Conservation (phyloP, 1,140 invertebrate genomes). For the Homalodisca vitripennis region DNA sequence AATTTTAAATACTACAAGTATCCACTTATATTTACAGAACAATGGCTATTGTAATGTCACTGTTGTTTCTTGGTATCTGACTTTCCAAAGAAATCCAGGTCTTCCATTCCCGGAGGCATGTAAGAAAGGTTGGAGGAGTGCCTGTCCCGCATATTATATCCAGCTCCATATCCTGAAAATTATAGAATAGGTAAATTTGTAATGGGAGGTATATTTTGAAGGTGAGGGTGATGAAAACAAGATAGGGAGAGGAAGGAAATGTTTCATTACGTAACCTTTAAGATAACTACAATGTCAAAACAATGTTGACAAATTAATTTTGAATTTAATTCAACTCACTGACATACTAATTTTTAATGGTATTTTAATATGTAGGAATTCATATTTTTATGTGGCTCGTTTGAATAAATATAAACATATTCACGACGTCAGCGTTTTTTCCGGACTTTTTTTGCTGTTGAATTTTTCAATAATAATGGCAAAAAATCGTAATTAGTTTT, state of each 20-base stretch:
- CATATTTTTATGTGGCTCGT: too few species aligned
- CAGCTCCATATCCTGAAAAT: slow-evolving; percentile 62
- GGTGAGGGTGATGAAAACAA: background rate
- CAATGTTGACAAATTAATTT: background rate
- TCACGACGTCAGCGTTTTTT: too few species aligned
- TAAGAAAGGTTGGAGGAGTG: slow-evolving; percentile 58
- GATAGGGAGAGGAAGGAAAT: background rate
- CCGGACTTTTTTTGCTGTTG: too few species aligned
- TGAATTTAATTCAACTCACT: background rate
- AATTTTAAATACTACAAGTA: too few species aligned
- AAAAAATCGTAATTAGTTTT: too few species aligned
- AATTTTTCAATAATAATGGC: too few species aligned
- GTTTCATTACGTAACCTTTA: background rate
- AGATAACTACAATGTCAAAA: background rate
- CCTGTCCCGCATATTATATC: slow-evolving; percentile 58
- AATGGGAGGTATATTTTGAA: background rate
- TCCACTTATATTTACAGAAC: too few species aligned
- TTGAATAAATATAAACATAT: too few species aligned
- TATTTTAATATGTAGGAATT: too few species aligned
- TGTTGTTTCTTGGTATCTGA: too few species aligned
- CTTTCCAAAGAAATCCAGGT: slow-evolving; percentile 61
- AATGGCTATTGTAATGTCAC: too few species aligned
- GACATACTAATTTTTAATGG: background rate
- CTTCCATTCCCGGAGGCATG: slow-evolving; percentile 66
- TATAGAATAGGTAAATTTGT: slow-evolving; percentile 22